phyloP scores from a whole-genome alignment of 2,113 vertebrate species.

The Albula glossodonta region DNA sequence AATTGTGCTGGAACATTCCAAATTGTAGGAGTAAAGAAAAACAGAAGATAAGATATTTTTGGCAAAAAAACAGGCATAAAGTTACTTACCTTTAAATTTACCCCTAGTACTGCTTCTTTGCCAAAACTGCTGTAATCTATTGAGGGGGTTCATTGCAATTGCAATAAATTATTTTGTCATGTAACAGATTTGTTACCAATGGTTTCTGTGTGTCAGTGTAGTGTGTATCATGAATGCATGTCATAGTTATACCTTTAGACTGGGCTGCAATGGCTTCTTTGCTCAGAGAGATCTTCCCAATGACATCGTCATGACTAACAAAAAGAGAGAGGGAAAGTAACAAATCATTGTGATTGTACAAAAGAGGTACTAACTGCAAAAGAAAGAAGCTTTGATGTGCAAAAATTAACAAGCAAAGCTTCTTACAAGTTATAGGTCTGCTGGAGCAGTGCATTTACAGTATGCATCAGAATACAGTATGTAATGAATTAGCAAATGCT shows the following conservation, averaged over 20 bases:
- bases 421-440: too few species aligned
- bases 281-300: constrained; percentile 84
- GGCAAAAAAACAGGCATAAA: not conserved
- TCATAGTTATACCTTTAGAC: constrained; percentile 71
- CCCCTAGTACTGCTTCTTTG: not conserved
- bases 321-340: not conserved
- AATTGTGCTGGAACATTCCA: not conserved
- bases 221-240: not conserved
- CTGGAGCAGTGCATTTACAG: too few species aligned
- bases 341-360: not conserved
- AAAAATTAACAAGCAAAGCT: too few species aligned
- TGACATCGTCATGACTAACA: constrained; percentile 81
- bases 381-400: too few species aligned
- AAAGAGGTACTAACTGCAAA: too few species aligned
- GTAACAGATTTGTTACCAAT: not conserved
- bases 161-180: not conserved
- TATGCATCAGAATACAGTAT: too few species aligned
- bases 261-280: constrained; percentile 77
- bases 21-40: not conserved
- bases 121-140: not conserved
- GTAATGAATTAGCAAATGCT: too few species aligned
- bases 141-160: not conserved
- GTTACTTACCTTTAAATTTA: not conserved
- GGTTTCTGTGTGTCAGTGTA: constrained; percentile 18
- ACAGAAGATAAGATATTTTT: not conserved